Conservation (phyloP, 64 coral and sea anemone species). For the Anthopleura sola region DNA sequence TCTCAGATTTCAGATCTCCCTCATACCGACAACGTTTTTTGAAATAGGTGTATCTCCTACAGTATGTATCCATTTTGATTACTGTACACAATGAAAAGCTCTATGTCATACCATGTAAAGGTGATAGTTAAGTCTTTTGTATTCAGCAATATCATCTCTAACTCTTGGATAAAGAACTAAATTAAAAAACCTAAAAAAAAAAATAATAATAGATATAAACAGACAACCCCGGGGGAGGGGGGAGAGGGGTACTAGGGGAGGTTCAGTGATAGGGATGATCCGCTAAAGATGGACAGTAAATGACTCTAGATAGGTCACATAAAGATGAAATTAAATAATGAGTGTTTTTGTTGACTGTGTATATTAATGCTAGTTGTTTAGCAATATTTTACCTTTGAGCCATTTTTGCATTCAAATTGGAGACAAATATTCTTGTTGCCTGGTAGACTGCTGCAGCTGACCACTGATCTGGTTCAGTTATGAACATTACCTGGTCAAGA, state of each 20-base stretch:
- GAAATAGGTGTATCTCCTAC: too few relatives aligned
- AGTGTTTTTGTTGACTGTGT: too few relatives aligned
- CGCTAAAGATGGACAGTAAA: too few relatives aligned
- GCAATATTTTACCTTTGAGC: constrained; percentile 72
- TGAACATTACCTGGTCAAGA: constrained; percentile 68
- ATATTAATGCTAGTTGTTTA: too few relatives aligned
- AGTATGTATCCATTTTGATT: too few relatives aligned
- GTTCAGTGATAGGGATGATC: not conserved
- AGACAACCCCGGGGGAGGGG: too few relatives aligned
- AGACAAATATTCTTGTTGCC: constrained; percentile 95
- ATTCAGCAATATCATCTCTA: constrained; percentile 94
- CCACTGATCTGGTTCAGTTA: constrained; percentile 93
- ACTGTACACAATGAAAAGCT: not conserved
- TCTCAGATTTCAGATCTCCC: too few relatives aligned
- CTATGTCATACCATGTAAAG: constrained; percentile 86
- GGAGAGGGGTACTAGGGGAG: too few relatives aligned
- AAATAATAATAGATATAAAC: not conserved
- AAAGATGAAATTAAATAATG: too few relatives aligned
- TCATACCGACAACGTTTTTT: not conserved
- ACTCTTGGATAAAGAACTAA: constrained; percentile 84
- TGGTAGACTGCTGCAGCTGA: constrained; percentile 95
- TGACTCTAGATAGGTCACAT: too few relatives aligned
- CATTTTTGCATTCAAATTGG: constrained; percentile 98
- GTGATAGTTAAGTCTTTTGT: constrained; percentile 95
- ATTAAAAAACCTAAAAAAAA: constrained; percentile 84